phyloP scores from a whole-genome alignment of 1,140 invertebrate species.

The Anoplophora glabripennis region DNA sequence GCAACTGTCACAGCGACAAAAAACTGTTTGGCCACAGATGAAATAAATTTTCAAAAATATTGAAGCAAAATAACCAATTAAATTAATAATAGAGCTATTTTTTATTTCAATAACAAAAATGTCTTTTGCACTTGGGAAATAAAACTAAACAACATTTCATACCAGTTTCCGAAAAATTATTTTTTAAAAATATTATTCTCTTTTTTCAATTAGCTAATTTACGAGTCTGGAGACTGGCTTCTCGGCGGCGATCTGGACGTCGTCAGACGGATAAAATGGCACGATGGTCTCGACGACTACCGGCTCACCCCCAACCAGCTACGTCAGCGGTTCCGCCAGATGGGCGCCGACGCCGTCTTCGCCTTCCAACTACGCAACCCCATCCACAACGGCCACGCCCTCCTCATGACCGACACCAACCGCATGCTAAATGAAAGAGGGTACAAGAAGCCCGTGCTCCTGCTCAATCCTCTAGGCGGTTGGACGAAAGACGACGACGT shows the following conservation, averaged over 20 bases:
- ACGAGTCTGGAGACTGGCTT: slow-evolving; percentile 93
- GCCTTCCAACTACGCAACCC: slow-evolving; percentile 98
- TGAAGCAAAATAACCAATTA: too few relatives aligned
- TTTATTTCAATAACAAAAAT: too few relatives aligned
- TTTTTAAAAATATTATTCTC: too few relatives aligned
- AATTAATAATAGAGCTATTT: too few relatives aligned
- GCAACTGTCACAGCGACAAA: too few relatives aligned
- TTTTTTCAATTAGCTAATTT: slow-evolving; percentile 65
- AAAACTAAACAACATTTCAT: too few relatives aligned
- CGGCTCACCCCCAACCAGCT: slow-evolving; percentile 93
- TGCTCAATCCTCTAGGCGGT: slow-evolving; percentile 95
- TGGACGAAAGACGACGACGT: slow-evolving; percentile 99
- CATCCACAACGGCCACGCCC: slow-evolving; percentile 97
- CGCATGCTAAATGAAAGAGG: slow-evolving; percentile 78
- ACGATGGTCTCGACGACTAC: slow-evolving; percentile 95
- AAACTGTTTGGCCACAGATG: too few relatives aligned
- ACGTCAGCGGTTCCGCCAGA: slow-evolving; percentile 71
- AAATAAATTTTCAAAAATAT: too few relatives aligned
- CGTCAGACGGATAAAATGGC: slow-evolving; percentile 85
- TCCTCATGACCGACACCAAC: slow-evolving; percentile 95
- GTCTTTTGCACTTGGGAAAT: too few relatives aligned
- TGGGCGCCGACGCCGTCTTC: slow-evolving; percentile 93
- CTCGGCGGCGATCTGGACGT: slow-evolving; percentile 93
- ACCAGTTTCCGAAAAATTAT: too few relatives aligned
- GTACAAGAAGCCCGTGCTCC: slow-evolving; percentile 89